Evolutionary conservation across 2,888 invertebrate genomes (phyloP).

Genomic region (Trachelus iudaicus): DNA sequence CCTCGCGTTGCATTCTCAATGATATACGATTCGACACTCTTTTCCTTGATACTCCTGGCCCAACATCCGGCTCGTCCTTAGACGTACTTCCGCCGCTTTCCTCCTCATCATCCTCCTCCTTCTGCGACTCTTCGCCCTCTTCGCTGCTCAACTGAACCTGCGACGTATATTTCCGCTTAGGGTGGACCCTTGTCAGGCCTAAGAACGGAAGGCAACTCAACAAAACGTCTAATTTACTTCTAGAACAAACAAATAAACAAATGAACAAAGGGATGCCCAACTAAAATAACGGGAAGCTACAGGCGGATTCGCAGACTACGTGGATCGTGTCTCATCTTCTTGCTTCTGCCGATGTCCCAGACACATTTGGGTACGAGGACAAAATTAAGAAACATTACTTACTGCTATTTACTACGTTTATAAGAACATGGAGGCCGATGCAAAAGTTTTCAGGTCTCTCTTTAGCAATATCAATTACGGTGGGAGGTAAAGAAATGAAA

Average conservation of each 20-base stretch:
- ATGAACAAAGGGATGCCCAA: neutral
- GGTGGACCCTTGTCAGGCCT: constrained; percentile 14
- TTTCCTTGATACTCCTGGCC: constrained; percentile 26
- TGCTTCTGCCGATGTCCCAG: constrained; percentile 37
- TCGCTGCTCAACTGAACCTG: constrained; percentile 58
- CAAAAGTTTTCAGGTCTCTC: neutral
- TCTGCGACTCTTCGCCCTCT: constrained; percentile 54
- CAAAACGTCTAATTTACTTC: constrained; percentile 4
- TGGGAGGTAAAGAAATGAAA: neutral
- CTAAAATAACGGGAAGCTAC: neutral
- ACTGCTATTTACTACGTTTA: neutral
- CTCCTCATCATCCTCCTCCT: constrained; percentile 45
- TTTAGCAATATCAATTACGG: neutral
- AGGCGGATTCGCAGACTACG: neutral
- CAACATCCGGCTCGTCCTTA: constrained; percentile 8
- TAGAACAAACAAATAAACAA: constrained; percentile 3
- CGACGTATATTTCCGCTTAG: constrained; percentile 39
- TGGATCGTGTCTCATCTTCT: constrained; percentile 16
- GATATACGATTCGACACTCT: constrained; percentile 36
- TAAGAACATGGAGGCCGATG: neutral
- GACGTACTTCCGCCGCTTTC: constrained; percentile 15
- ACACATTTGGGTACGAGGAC: neutral
- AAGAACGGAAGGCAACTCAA: constrained; percentile 1
- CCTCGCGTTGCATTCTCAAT: constrained; percentile 29
- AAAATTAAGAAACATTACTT: neutral